Evolutionary conservation across 1,140 invertebrate species (phyloP).

Genomic region (Thaumetopoea pityocampa): DNA sequence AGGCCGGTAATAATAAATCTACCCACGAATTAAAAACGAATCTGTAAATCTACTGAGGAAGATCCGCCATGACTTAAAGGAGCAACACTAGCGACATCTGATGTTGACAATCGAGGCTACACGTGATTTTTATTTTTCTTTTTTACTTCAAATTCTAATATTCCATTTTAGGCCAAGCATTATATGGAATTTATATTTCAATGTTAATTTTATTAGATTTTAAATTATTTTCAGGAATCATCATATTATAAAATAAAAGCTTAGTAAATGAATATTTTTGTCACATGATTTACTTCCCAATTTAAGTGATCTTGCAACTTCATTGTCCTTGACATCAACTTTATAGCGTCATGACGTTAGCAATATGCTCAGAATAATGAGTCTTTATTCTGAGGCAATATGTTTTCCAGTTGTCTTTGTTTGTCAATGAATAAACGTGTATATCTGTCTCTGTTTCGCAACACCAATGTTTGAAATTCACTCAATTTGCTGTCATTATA

Average conservation of each 20-base stretch:
- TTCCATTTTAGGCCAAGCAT: constrained; percentile 51
- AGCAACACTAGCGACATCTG: constrained; percentile 63
- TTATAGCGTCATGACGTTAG: too few species aligned
- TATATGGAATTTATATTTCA: background rate
- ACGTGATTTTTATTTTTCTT: constrained; percentile 67
- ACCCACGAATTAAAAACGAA: constrained; percentile 63
- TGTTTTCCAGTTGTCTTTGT: too few species aligned
- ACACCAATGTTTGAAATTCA: background rate
- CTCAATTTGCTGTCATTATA: background rate
- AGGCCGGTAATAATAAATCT: constrained; percentile 62
- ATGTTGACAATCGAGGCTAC: constrained; percentile 40
- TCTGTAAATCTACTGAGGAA: constrained; percentile 54
- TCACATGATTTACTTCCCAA: too few species aligned
- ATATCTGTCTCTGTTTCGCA: background rate
- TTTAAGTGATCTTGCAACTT: too few species aligned
- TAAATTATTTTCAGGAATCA: too few species aligned
- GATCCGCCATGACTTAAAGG: constrained; percentile 68
- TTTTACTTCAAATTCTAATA: constrained; percentile 47
- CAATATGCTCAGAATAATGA: too few species aligned
- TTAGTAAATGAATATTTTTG: too few species aligned
- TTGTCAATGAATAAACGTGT: background rate
- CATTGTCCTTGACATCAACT: too few species aligned
- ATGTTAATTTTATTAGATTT: background rate
- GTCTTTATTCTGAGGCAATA: too few species aligned
- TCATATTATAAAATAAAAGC: too few species aligned